Percentiles rank a stretch among this genome's conserved stretches.
Conservation (phyloP, 1,140 invertebrate species). For the Episyrphus balteatus region DNA sequence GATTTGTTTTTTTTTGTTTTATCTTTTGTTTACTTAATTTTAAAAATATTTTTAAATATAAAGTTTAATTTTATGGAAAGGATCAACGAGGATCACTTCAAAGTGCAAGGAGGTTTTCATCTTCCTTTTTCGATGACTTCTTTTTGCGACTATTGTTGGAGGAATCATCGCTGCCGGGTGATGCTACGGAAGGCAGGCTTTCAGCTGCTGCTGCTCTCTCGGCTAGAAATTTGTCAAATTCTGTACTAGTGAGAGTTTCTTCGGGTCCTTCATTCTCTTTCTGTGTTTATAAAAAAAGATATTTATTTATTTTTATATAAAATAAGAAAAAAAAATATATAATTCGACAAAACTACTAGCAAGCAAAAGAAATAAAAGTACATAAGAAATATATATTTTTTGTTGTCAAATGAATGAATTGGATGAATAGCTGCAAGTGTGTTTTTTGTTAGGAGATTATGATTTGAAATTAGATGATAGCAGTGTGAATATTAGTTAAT, state of each 20-base stretch:
- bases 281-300: slow-evolving; percentile 8
- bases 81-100: slow-evolving; percentile 8
- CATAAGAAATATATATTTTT: too few species aligned
- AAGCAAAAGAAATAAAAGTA: background rate
- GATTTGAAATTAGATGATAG: too few species aligned
- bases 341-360: background rate
- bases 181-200: slow-evolving; percentile 39
- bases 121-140: slow-evolving; percentile 30
- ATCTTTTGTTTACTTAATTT: too few species aligned
- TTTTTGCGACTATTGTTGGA: slow-evolving; percentile 21
- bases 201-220: slow-evolving; percentile 78
- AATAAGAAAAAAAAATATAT: background rate
- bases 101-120: slow-evolving; percentile 29
- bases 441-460: too few species aligned
- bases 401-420: too few species aligned
- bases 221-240: slow-evolving; percentile 86
- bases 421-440: too few species aligned
- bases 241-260: slow-evolving; percentile 71
- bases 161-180: slow-evolving; percentile 8
- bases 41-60: too few species aligned
- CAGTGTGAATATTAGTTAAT: background rate
- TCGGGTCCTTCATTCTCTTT: slow-evolving; percentile 39
- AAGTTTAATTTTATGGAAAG: too few species aligned
- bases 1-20: too few species aligned
- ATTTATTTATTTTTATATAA: background rate